phyloP scores from a whole-genome alignment of 2,113 vertebrate genomes.

The Myotis yumanensis region DNA sequence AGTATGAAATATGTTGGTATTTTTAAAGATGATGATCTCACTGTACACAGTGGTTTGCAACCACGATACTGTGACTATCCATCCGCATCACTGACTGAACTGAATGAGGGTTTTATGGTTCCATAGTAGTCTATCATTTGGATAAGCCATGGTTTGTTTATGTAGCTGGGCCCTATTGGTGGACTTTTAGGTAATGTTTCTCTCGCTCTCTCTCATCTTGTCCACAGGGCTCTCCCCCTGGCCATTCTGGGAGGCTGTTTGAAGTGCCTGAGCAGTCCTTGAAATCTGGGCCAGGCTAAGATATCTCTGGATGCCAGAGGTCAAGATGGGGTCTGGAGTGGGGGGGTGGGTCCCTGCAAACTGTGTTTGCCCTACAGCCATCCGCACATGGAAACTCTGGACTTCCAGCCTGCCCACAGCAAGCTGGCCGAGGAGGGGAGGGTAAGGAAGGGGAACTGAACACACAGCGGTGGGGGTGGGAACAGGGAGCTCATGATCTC shows the following conservation, averaged over 20 bases:
- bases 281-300: not conserved
- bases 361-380: not conserved
- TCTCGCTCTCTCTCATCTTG: not conserved
- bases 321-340: not conserved
- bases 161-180: not conserved
- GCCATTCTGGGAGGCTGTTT: not conserved
- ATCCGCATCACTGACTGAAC: not conserved
- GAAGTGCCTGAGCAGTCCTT: not conserved
- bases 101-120: not conserved
- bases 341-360: not conserved
- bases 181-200: not conserved
- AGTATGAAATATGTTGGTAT: not conserved
- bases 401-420: no score
- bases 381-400: no score
- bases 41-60: not conserved
- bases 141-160: not conserved
- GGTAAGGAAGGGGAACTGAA: not conserved
- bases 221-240: not conserved
- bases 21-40: slow-evolving; percentile 27
- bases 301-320: not conserved
- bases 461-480: not conserved
- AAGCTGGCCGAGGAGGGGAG: no score
- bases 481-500: not conserved
- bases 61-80: not conserved
- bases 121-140: not conserved